Percentiles rank a stretch among this genome's conserved stretches.
These are phyloP conservation scores for Actinemys pallida DNA, from an alignment of 2,113 vertebrate genomes.

Conservation along the genomic window DNA sequence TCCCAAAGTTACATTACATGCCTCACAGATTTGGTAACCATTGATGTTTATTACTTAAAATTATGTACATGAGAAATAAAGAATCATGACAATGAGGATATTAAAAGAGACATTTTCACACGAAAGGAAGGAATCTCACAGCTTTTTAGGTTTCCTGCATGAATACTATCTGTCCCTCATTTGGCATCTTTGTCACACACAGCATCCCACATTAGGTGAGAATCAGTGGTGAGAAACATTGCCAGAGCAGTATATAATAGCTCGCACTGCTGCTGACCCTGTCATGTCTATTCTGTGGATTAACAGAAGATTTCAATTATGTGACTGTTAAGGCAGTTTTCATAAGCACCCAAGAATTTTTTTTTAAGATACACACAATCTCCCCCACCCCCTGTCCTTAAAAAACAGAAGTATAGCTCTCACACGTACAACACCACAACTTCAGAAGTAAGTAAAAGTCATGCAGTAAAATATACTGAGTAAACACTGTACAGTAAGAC, in stretches of 20 bases:
- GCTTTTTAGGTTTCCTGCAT: neutral
- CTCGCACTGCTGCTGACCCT: neutral
- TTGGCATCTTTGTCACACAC: neutral
- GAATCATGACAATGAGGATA: neutral
- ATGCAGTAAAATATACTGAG: neutral
- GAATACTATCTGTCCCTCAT: neutral
- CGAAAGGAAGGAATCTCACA: fast-evolving
- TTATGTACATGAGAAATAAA: neutral
- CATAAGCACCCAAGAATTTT: neutral
- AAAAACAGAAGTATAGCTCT: neutral
- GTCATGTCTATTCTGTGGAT: neutral
- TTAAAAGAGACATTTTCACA: neutral
- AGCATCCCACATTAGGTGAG: neutral
- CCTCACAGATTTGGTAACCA: neutral
- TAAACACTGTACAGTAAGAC: neutral
- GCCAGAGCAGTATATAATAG: neutral
- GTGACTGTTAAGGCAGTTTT: neutral
- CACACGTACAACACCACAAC: neutral
- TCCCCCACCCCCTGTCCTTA: neutral
- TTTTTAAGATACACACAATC: neutral
- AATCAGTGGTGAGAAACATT: neutral
- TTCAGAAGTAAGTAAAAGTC: neutral
- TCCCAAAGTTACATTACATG: neutral
- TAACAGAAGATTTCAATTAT: neutral
- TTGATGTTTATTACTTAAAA: neutral